These are phyloP conservation scores for human (Homo sapiens) DNA, from an alignment of 2,113 vertebrate species.

Conservation along the genomic window GRCh38 chr4:40723001-40723500, in stretches of 20 bases:
- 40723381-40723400: conserved; percentile 8
- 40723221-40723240: neutral
- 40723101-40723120: neutral
- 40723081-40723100: neutral
- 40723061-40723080: neutral
- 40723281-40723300: neutral
- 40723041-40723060: neutral
- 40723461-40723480: too few relatives aligned
- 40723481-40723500: too few relatives aligned
- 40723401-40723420: neutral
- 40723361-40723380: neutral
- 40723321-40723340: neutral
- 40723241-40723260: neutral
- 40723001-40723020: neutral
- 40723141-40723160: neutral
- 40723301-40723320: neutral
- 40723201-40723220: too few relatives aligned
- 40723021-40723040: neutral
- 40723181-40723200: neutral
- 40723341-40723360: neutral
- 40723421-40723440: neutral
- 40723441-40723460: too few relatives aligned
- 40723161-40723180: neutral
- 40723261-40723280: neutral
- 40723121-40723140: neutral